These are phyloP conservation scores for Esox lucius DNA, from an alignment of 2,797 vertebrate species.

Conservation along the genomic window DNA sequence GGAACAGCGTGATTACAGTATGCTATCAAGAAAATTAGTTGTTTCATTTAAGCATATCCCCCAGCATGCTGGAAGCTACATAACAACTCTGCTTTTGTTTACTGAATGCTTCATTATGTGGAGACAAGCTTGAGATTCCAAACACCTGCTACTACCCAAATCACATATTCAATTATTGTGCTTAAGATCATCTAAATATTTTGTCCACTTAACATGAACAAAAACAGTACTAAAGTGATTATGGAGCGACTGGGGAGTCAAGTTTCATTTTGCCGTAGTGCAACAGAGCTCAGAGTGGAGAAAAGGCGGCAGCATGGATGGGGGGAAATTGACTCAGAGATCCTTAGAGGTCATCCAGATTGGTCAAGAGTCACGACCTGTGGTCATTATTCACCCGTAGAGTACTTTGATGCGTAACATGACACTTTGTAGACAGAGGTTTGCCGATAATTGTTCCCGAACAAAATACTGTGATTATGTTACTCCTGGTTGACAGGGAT, in stretches of 20 bases:
- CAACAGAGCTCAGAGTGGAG: slow-evolving; percentile 21
- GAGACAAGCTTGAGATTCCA: slow-evolving; percentile 74
- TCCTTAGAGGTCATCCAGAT: slow-evolving; percentile 69
- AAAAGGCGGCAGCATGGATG: slow-evolving; percentile 12
- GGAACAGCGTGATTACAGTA: slow-evolving; percentile 80
- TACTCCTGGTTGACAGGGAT: slow-evolving; percentile 65
- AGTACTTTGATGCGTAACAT: slow-evolving; percentile 82
- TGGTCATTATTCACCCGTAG: slow-evolving; percentile 75
- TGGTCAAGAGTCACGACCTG: slow-evolving; percentile 80
- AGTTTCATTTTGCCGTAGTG: slow-evolving; percentile 73
- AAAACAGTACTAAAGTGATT: slow-evolving; percentile 84
- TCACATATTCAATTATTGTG: slow-evolving; percentile 82
- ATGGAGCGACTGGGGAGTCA: slow-evolving; percentile 71
- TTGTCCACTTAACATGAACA: slow-evolving; percentile 86
- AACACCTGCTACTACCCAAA: slow-evolving; percentile 78
- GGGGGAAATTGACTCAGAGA: slow-evolving; percentile 69
- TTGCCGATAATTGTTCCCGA: slow-evolving; percentile 73
- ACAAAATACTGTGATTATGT: slow-evolving; percentile 73
- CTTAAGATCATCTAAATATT: slow-evolving; percentile 87
- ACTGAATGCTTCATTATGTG: slow-evolving; percentile 83
- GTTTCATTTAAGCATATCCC: slow-evolving; percentile 73
- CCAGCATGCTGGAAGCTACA: slow-evolving; percentile 62
- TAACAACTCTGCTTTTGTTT: slow-evolving; percentile 76
- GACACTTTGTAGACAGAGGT: slow-evolving; percentile 72
- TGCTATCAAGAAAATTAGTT: slow-evolving; percentile 82